Evolutionary conservation across 2,797 vertebrate species (phyloP), one percentile per base, ranked within the genome.

Genomic region (Xenopus petersii): DNA sequence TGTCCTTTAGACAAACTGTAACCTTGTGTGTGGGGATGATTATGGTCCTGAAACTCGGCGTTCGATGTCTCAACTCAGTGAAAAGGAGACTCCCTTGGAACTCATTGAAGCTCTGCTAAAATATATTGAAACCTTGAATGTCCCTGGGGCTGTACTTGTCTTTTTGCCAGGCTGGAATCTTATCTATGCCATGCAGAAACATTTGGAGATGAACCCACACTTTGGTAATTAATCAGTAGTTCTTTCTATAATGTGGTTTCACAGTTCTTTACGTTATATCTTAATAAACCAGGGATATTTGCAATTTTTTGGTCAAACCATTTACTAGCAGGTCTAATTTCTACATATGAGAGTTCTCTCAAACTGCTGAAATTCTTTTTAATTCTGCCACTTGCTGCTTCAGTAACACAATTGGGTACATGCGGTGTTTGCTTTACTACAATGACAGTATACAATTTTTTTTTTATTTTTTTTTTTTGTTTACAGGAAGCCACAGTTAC

Each of bases 151-250:
- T 1, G 94, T 98, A 12, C 89, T 99, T 16, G 64, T 98, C 75
- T 99, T 98, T 85, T 89, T 99, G 73, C 95, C 97, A 4, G 97
- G 97, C 75, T 99, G 96, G 97, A 99, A 98, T 81, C 92, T 98
- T 84, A 98, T 99, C 82, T 95, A 91, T 71, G 94, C 95, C 66
- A 94, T 98, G 94, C 97, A 99, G 89, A 95, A 95, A 70, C 93
- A 97, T 85, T 90, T 98, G 80, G 95, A 98, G 90, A 93, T 87
- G 89, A 97, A 89, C 86, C 88, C 95, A 0, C 93, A 94, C 86
- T 98, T 98, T 9, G 93, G 97, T 99, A 90, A 71, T 56, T 56
- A 8, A n/a, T 56, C 49, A 12, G 11, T 51, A 51, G 1, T 51
- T 15, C 6, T 51, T 51, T 51, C 15, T 42, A 42, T 42, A 3